Base-by-base conservation (phyloP, 2,113 vertebrate genomes). In the Halichoerus grypus region DNA sequence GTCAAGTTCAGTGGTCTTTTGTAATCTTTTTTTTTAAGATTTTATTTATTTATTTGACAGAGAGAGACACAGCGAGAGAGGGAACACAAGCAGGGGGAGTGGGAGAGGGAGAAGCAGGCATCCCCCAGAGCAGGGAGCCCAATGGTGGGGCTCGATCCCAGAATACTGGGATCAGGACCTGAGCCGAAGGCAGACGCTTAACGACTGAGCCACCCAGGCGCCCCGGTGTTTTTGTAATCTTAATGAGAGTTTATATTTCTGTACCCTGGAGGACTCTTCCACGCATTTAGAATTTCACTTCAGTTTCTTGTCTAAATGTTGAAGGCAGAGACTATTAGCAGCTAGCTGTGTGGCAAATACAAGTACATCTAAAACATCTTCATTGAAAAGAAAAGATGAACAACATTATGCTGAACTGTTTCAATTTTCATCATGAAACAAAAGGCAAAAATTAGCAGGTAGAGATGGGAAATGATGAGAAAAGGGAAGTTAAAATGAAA, bases 261-360 rank as follows among this genome's bases (percentile, higher is more conserved):
- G 19, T 53, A 74, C 16, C 26, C 79, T 93, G 24, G 39, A 76
- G 65, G 7, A 88, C 71, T 97, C 71, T 85, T 97, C 9, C 80
- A 39, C 94, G 33, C 6, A 79, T 95, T 96, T 57, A 88, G 46
- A 97, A 79, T 96, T 28, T 97, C 57, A 85, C 5, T 82, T 96
- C 9, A 55, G 53, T 93, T 91, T 95, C 88, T 21, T 33, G 10
- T 93, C 82, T 93, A 97, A 96, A 81, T 79, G 15, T n/a, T 90
- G 42, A 94, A 81, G 72, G 49, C 21, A 74, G 21, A 88, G 18
- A 74, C 49, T 81, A 49, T 76, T 69, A 82, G 71, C 91, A 95
- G 28, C 1, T 79, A 59, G 19, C 49, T 65, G 72, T 87, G n/a
- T 0, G 55, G 39, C 59, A 96, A 95, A 95, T n/a, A 46, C 7